Base-by-base conservation (phyloP, 2,113 vertebrate species). In the Stigmatopora argus region DNA sequence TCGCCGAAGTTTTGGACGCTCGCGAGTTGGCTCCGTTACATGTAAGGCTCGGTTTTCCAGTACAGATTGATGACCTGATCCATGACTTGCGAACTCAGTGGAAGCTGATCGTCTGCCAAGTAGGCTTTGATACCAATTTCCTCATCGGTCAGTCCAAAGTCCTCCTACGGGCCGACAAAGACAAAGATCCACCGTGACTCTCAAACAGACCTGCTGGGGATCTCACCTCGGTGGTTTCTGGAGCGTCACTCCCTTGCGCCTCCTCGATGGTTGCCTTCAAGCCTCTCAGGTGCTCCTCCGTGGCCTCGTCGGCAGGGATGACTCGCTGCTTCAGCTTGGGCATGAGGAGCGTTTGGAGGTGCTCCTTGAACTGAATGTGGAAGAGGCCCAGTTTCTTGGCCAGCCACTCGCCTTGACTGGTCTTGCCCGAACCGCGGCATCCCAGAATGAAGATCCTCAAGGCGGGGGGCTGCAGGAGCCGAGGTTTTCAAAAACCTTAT, bases 31-130 rank as follows among this genome's bases (percentile, higher is more conserved):
- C 41, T 66, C 17, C 65, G 15, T 1, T 88, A 92, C 97, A 83
- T 88, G 86, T 94, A 97, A 62, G 97, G 96, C 71, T 98, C 96
- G 72, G 93, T 82, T 72, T 86, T 84, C 96, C 95, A 99, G 90
- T 90, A 97, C 4, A 91, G 91, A 70, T 62, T 75, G 65, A 98
- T 70, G 65, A 96, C 78, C 38, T 67, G 82, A 56, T 96, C 92
- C 66, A 98, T 85, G 60, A 98, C 79, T 75, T 93, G 85, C 26
- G 77, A 17, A 66, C 90, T 88, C 47, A 99, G 68, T 53, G 90
- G 71, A 0, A 78, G 78, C 9, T 41, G 38, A 75, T 88, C 89
- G 61, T 90, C 78, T 46, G 71, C 72, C 57, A 99, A 70, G 78
- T 92, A 96, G 57, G 87, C 79, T 72, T 88, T 94, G 74, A 98